Base-by-base conservation (phyloP, 2,797 vertebrate species). In the Monodelphis domestica region DNA sequence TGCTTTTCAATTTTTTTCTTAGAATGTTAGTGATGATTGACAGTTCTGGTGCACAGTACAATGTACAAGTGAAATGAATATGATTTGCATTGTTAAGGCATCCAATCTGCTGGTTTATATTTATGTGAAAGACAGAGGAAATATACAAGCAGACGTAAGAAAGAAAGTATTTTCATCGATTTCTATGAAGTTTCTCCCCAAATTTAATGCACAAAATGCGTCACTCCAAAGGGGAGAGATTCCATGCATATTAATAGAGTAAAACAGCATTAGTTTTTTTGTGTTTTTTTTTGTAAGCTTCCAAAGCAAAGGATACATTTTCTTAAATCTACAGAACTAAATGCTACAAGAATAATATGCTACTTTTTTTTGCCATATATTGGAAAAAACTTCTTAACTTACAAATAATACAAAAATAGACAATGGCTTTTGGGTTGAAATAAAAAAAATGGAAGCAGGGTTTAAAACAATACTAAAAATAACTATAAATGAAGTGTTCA, bases 1-100 rank as follows among this genome's bases (percentile, higher is more conserved):
- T 99, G 99, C 99, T 99, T 99, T 99, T 99, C 99, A 95, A 99
- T 98, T 98, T 98, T 98, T 98, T 98, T 99, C 98, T 99, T 99
- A 98, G 98, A 98, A 99, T 99, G 99, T 99, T 99, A 99, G 99
- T 99, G 99, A 99, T 98, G 98, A 99, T 98, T 99, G 99, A 99
- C 98, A 99, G 98, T 99, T 99, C 98, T 98, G 99, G 99, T 98
- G 99, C 98, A 99, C 99, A 98, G 99, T 99, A 99, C 99, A 99
- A 99, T 99, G 99, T 99, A 99, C 99, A 99, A 98, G 98, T 99
- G 99, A 99, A 99, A 99, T 99, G 99, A 98, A 98, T 99, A 99
- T 99, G 99, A 99, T 98, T 99, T 99, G 99, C 99, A 99, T 99
- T 99, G 99, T 99, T 99, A 99, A 99, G 99, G 99, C 99, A 99